These are phyloP conservation scores for Dynastes hyllus DNA, from an alignment of 2,888 invertebrate species.

Conservation along the genomic window DNA sequence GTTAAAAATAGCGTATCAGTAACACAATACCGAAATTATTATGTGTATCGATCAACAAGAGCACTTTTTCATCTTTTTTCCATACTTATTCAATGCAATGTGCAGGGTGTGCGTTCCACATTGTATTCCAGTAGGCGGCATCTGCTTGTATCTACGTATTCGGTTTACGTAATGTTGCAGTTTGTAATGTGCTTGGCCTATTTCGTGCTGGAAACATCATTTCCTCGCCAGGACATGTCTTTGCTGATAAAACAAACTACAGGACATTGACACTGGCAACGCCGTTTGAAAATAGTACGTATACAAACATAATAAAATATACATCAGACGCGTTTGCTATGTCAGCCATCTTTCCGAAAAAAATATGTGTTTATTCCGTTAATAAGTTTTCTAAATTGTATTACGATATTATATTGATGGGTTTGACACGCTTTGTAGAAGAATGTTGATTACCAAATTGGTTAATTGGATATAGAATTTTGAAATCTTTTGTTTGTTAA, in stretches of 20 bases:
- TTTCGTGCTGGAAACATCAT: slow-evolving; percentile 29
- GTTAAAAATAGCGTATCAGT: slow-evolving; percentile 19
- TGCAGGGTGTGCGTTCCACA: slow-evolving; percentile 27
- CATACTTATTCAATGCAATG: slow-evolving; percentile 1
- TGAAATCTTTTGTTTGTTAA: no score
- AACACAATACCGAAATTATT: slow-evolving; percentile 17
- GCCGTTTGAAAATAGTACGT: slow-evolving; percentile 40
- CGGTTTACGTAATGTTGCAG: slow-evolving; percentile 30
- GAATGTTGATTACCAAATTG: background rate
- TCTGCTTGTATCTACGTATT: slow-evolving; percentile 5
- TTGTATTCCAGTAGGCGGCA: slow-evolving; percentile 23
- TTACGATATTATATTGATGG: background rate
- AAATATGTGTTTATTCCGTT: slow-evolving; percentile 11
- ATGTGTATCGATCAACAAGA: slow-evolving; percentile 24
- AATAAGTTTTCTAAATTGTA: slow-evolving; percentile 24
- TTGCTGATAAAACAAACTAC: slow-evolving; percentile 48
- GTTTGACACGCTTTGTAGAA: background rate
- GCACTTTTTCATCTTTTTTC: slow-evolving; percentile 19
- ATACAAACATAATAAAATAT: slow-evolving; percentile 23
- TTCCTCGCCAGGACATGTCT: slow-evolving; percentile 32
- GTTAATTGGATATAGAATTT: background rate
- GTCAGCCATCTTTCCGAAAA: slow-evolving; percentile 4
- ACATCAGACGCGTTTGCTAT: background rate
- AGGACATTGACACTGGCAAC: slow-evolving; percentile 45
- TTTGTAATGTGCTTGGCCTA: slow-evolving; percentile 40